These are phyloP conservation scores for Brotogeris chrysoptera DNA, from an alignment of 2,797 vertebrate species.

Conservation along the genomic window DNA sequence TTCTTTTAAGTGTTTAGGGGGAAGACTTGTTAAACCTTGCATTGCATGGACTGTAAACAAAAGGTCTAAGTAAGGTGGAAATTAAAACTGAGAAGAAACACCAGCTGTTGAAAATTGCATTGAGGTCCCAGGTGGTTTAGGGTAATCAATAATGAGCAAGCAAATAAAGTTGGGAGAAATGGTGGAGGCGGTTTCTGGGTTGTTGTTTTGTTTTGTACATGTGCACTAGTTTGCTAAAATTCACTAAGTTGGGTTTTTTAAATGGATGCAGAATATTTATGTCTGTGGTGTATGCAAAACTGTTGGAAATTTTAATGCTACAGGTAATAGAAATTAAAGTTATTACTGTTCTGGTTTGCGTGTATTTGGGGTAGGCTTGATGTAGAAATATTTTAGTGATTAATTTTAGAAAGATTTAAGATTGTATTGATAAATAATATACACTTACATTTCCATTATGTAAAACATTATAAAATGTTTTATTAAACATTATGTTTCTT, in stretches of 20 bases:
- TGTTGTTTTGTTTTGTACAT: not conserved
- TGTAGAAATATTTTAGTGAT: not conserved
- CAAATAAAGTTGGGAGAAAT: not conserved
- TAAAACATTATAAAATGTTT: too few species aligned
- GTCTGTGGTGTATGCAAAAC: not conserved
- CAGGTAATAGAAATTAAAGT: not conserved
- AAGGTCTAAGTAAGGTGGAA: not conserved
- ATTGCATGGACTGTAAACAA: not conserved
- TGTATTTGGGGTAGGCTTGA: not conserved
- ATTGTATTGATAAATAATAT: not conserved
- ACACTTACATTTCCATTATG: not conserved
- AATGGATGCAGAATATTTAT: not conserved
- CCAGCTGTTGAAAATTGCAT: not conserved
- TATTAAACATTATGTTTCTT: not conserved
- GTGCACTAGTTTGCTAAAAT: not conserved
- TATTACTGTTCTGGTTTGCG: not conserved
- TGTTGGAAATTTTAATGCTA: not conserved
- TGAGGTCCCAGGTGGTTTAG: not conserved
- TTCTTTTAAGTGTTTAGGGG: not conserved
- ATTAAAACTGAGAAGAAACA: slow-evolving; percentile 7
- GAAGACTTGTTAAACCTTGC: not conserved
- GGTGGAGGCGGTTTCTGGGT: accelerated
- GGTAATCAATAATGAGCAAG: not conserved
- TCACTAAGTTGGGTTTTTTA: not conserved
- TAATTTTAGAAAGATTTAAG: not conserved